phyloP scores from a whole-genome alignment of 2,888 invertebrate genomes.

The Tromatobia lineatoria region DNA sequence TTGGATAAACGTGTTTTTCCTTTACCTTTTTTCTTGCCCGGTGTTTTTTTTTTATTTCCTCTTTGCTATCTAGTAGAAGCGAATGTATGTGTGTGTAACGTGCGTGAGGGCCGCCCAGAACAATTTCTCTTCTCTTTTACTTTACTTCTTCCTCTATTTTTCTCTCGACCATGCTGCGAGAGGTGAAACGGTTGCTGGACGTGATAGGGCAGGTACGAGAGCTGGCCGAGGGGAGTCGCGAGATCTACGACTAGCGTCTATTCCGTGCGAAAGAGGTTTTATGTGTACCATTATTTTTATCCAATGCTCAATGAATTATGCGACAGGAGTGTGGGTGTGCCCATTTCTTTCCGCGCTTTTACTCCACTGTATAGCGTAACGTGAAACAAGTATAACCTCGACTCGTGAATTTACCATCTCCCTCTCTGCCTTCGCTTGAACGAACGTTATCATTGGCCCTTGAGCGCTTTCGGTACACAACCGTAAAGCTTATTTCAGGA shows the following conservation, averaged over 20 bases:
- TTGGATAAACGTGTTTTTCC: neutral
- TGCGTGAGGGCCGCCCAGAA: slow-evolving; percentile 8
- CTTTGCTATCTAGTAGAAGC: neutral
- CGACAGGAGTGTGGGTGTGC: slow-evolving; percentile 27
- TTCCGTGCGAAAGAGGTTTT: slow-evolving; percentile 67
- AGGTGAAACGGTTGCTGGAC: slow-evolving; percentile 42
- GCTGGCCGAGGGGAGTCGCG: slow-evolving; percentile 19
- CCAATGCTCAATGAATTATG: slow-evolving; percentile 80
- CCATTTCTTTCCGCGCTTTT: slow-evolving; percentile 33
- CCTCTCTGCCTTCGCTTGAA: neutral
- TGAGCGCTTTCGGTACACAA: neutral
- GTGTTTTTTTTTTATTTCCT: slow-evolving; percentile 2
- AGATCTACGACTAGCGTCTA: slow-evolving; percentile 57
- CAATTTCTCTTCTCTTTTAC: slow-evolving; percentile 22
- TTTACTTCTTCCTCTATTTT: slow-evolving; percentile 16
- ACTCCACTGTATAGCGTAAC: slow-evolving; percentile 7
- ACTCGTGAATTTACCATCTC: neutral
- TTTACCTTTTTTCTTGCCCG: slow-evolving; percentile 6
- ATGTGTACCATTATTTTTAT: slow-evolving; percentile 78
- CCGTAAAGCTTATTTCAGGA: neutral
- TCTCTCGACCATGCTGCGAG: slow-evolving; percentile 8
- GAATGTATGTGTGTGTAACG: neutral
- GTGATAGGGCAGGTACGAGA: slow-evolving; percentile 23
- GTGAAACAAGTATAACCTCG: slow-evolving; percentile 13
- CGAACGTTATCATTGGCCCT: slow-evolving; percentile 19